Evolutionary conservation across 2,888 invertebrate species (phyloP), one percentile per base, ranked within the genome.

Genomic region (Rotaria socialis): DNA sequence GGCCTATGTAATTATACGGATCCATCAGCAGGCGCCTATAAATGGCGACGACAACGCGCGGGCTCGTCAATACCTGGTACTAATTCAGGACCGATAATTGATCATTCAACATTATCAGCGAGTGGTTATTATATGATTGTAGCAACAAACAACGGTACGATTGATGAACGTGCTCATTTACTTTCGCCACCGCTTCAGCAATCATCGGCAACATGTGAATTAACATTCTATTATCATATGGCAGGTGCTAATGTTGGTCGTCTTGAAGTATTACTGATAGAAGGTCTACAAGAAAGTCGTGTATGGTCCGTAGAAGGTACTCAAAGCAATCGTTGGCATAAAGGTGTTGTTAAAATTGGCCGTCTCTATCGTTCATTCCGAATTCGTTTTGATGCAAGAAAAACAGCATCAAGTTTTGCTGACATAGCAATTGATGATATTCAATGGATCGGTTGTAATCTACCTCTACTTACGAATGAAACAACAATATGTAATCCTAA

Each of bases 341-440:
- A 88, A 85, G 88, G 87, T 27, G 87, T 88, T 27, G 88, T 89
- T 19, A 84, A 60, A 50, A 85, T 86, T 8, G 67, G 50, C 3
- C 43, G 52, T 16, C 47, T 84, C 22, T 43, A 47, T 43, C 22
- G 35, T 24, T 80, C 86, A 80, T 86, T 85, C 58, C 75, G 85
- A 56, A 80, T 86, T 50, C 24, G 56, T 24, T 85, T 86, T 47
- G 85, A 86, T 58, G 86, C 75, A 24, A 43, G 41, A 24, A 85
- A 56, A 85, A 85, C 50, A 58, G 41, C 52, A 56, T 80, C 55
- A 43, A 47, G 75, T 22, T 80, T 80, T 35, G 85, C 75, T 22
- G 85, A 58, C 41, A 50, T 86, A 19, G 90, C 90, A 50, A 88
- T 90, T 86, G 90, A 90, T 88, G 90, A 90, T 87, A 88, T 90